Percentiles rank a stretch among this genome's conserved stretches.
phyloP scores from a whole-genome alignment of 92 coral and sea anemone species.

The Phenganax subtilis region DNA sequence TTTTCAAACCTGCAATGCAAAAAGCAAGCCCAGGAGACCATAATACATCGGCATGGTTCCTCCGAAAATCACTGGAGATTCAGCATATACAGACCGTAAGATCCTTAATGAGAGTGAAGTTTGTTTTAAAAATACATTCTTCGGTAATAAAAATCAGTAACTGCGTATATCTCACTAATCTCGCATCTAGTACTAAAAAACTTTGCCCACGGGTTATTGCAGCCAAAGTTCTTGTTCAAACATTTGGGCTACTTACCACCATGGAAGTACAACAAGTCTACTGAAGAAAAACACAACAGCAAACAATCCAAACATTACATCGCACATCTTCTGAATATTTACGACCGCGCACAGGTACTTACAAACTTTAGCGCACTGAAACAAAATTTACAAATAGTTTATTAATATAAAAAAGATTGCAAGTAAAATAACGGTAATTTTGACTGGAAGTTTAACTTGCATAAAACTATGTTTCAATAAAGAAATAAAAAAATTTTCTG shows the following conservation, averaged over 20 bases:
- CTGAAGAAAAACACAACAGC: slow-evolving; percentile 32
- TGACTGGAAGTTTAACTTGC: neutral
- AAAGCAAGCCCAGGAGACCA: slow-evolving; percentile 16
- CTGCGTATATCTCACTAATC: no score
- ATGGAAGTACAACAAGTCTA: slow-evolving; percentile 17
- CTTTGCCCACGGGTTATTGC: neutral
- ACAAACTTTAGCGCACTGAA: slow-evolving; percentile 24
- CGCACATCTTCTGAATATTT: slow-evolving; percentile 24
- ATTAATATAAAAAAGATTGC: neutral
- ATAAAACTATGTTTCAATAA: no score
- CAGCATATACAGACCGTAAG: slow-evolving; percentile 1
- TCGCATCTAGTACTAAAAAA: no score
- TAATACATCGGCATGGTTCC: slow-evolving; percentile 25
- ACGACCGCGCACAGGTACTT: slow-evolving; percentile 18
- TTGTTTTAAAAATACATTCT: neutral
- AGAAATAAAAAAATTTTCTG: no score
- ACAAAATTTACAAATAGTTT: neutral
- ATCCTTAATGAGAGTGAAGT: slow-evolving; percentile 10
- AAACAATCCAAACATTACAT: slow-evolving; percentile 27
- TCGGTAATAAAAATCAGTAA: neutral
- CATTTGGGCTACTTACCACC: slow-evolving; percentile 18
- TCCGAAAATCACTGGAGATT: neutral
- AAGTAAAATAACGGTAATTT: neutral
- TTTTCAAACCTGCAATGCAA: slow-evolving; percentile 20
- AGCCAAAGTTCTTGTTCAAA: neutral